Conservation (phyloP, 2,113 vertebrate genomes). For the Excalfactoria chinensis region DNA sequence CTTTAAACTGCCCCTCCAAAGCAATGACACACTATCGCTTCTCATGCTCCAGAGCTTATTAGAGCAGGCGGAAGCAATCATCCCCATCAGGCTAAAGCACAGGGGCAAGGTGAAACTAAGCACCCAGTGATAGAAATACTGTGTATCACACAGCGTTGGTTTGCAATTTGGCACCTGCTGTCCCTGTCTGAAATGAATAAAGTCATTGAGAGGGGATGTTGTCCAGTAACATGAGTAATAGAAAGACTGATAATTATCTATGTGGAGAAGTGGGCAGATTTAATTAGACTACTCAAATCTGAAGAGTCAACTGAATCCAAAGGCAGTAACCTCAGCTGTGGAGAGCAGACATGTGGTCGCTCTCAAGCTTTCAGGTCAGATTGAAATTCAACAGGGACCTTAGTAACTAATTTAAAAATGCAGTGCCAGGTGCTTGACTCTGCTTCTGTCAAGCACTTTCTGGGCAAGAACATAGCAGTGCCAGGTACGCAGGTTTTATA, state of each 20-base stretch:
- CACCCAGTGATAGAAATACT: conserved; percentile 53
- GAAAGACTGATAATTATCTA: conserved; percentile 74
- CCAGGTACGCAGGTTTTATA: not conserved
- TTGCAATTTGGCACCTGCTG: conserved; percentile 81
- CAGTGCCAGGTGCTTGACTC: not conserved
- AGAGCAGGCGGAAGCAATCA: conserved; percentile 60
- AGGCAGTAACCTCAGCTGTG: conserved; percentile 4
- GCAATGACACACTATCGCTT: conserved; percentile 46
- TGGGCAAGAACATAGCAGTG: not conserved
- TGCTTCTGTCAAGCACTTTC: not conserved
- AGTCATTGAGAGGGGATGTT: conserved; percentile 65
- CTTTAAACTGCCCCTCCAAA: conserved; percentile 64
- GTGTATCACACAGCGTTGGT: conserved; percentile 40
- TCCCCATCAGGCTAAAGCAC: conserved; percentile 44
- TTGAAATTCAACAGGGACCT: conserved; percentile 14
- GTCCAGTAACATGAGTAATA: conserved; percentile 72
- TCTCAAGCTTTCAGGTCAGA: conserved; percentile 20
- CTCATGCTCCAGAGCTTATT: conserved; percentile 59
- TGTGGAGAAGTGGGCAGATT: conserved; percentile 66
- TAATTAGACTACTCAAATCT: conserved; percentile 73
- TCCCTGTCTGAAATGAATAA: conserved; percentile 69
- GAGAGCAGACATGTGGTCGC: conserved; percentile 22
- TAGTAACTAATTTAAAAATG: conserved; percentile 11
- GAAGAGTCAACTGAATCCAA: conserved; percentile 61
- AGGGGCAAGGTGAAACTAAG: conserved; percentile 74